Conservation (phyloP, 2,797 vertebrate genomes). For the Micrastur ruficollis region DNA sequence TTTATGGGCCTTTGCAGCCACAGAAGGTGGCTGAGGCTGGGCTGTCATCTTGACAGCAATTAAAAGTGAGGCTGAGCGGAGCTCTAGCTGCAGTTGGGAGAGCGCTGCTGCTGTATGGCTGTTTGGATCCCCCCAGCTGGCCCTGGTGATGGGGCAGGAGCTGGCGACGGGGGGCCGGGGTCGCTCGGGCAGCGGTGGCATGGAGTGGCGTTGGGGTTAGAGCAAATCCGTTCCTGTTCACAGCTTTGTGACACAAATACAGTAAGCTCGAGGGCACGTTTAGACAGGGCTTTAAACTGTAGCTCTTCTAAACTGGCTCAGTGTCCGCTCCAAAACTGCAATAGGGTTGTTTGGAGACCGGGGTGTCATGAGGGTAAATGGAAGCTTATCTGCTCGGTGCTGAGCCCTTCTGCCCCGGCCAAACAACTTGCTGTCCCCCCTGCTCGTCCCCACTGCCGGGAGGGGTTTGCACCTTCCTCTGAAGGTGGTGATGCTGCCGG, state of each 20-base stretch:
- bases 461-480: neutral
- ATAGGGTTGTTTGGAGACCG: accelerated
- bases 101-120: accelerated
- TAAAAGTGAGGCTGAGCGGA: neutral
- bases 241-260: accelerated
- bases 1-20: accelerated
- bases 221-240: accelerated
- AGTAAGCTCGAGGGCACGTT: accelerated
- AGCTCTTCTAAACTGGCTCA: accelerated
- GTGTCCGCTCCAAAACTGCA: accelerated
- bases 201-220: accelerated
- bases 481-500: accelerated
- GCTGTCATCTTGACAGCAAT: too few species aligned
- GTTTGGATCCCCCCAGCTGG: neutral
- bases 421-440: neutral
- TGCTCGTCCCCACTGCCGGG: accelerated
- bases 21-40: neutral
- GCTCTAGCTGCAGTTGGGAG: neutral
- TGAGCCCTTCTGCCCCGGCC: neutral
- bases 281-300: neutral
- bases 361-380: accelerated
- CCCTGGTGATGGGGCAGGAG: too few species aligned
- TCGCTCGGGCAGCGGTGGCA: neutral
- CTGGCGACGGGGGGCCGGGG: neutral
- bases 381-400: neutral